Base-by-base conservation (phyloP, 2,113 vertebrate genomes). In the Campylorhamphus procurvoides region DNA sequence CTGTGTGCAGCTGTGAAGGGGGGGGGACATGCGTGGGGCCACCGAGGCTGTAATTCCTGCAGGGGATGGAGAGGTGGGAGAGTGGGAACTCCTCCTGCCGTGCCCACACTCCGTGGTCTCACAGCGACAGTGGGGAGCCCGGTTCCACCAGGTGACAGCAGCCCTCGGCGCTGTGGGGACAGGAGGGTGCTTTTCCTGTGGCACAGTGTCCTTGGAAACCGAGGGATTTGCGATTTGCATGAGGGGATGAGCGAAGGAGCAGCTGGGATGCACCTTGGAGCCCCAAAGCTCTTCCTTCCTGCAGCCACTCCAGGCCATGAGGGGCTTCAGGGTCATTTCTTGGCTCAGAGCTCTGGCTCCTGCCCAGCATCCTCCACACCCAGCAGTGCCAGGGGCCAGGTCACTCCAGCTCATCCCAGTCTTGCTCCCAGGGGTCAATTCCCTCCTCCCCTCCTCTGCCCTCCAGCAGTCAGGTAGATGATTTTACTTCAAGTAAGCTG, bases 21-120 rank as follows among this genome's bases (percentile, higher is more conserved):
- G 50, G 39, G n/a, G 40, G 35, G 24, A 37, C 3, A 1, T 0
- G 13, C 3, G 4, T 87, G 87, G 71, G 81, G 58, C n/a, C 35
- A 14, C 31, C 5, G 3, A 10, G 58, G 46, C 69, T 73, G 67
- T 14, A 24, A 25, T 53, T 74, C 77, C 72, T 0, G 0, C 56
- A 23, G 44, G 9, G 0, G 60, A 7, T 7, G 56, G 40, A 66
- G 63, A 24, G 29, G 10, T 31, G 22, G 67, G 77, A 69, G 42
- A 68, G 62, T 2, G 5, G 40, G 82, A 56, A 28, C 66, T 86
- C 40, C 53, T 56, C 52, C 23, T 6, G 7, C 73, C 31, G 56
- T 63, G 72, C 47, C 76, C 3, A 1, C 1, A 9, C 29, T 27
- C 1, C 1, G 5, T 0, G 2, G 11, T 14, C 20, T 7, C 14